Evolutionary conservation across 2,113 vertebrate species (phyloP).

Genomic region (Edolisoma coerulescens): DNA sequence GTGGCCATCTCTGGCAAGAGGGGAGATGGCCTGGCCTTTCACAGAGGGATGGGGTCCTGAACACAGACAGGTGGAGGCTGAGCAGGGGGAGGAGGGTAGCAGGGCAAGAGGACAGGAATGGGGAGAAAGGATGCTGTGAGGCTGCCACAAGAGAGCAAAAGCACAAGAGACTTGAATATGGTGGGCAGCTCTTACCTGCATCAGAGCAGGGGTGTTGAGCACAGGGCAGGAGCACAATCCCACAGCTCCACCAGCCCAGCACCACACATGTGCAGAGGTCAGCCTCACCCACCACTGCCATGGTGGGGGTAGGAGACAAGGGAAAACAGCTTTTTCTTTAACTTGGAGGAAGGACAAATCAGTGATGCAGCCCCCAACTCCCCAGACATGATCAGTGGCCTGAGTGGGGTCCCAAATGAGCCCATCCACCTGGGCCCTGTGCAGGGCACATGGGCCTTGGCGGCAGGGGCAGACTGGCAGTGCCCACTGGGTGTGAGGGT

Average conservation of each 20-base stretch:
- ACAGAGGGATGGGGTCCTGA: background rate
- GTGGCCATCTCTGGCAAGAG: background rate
- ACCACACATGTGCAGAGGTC: fast-evolving
- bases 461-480: background rate
- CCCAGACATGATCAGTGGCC: background rate
- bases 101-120: background rate
- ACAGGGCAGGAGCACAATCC: background rate
- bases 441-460: fast-evolving
- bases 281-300: background rate
- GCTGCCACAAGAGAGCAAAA: background rate
- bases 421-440: background rate
- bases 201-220: background rate
- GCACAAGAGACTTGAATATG: fast-evolving
- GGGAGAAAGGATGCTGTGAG: background rate
- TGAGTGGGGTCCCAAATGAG: background rate
- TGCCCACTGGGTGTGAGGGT: background rate
- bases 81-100: background rate
- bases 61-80: background rate
- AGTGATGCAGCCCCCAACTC: fast-evolving
- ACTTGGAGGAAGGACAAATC: background rate
- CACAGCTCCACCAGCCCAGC: background rate
- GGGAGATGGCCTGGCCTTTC: background rate
- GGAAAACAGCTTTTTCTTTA: background rate
- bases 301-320: background rate
- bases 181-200: background rate